Evolutionary conservation across 2,888 invertebrate species (phyloP), one percentile per base, ranked within the genome.

Genomic region (Alitta virens): DNA sequence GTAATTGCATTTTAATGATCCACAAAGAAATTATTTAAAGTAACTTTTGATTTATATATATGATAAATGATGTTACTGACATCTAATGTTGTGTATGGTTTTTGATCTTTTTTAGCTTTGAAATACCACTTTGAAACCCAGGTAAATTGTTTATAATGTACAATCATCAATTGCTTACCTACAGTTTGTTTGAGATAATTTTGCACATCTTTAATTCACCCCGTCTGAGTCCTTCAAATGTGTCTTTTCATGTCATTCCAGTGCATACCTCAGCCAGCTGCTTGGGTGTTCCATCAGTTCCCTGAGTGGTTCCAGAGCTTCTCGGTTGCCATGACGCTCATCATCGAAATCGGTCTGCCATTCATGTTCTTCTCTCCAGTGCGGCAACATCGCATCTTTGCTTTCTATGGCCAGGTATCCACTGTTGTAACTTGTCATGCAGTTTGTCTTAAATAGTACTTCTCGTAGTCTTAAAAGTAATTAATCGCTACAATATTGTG

Each of bases 251-350:
- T n/a, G n/a, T n/a, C 16, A 16, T 59, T 64, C 0, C 88, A 90
- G 84, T 89, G 89, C 72, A 83, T 91, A 67, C 91, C 91, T 33
- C 89, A 88, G 9, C 86, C 88, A 0, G 75, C 90, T 33, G 87
- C 90, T 0, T 91, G 89, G 89, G 89, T 87, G 75, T 86, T 86
- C 27, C 88, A 89, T 77, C 87, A 89, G 68, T 78, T 90, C n/a
- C 90, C 91, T 16, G 73, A 77, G 2, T 89, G 88, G 88, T 82
- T 87, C 67, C 84, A 90, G 54, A 86, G 85, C 73, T 75, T 90
- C 14, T 82, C 84, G 55, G 86, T 86, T 18, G 88, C 88, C 18
- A 83, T 81, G 43, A 85, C 87, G 0, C 87, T 86, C 74, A 82
- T 89, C 38, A 84, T 86, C 62, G 90, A 91, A 82, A 84, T 90